Conservation (phyloP, 2,113 vertebrate genomes). For the Myanophis thanlyinensis region DNA sequence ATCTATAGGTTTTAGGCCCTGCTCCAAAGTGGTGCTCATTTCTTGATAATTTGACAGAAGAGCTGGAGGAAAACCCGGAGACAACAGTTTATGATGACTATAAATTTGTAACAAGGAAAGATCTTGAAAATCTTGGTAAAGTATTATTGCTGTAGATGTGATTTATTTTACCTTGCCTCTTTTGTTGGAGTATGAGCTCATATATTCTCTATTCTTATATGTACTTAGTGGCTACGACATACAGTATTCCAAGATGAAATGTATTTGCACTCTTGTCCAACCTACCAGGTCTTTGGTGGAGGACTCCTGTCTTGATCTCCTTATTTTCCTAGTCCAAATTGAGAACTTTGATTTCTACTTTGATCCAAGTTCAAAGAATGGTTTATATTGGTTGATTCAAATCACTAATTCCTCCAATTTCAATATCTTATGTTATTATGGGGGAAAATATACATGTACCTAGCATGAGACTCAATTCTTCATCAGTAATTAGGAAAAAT, state of each 20-base stretch:
- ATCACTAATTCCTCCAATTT: background rate
- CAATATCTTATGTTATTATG: background rate
- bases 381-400: background rate
- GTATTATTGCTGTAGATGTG: background rate
- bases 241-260: background rate
- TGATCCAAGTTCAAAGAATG: background rate
- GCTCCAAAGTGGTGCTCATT: constrained; percentile 98
- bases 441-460: too few species aligned
- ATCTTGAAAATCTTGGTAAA: constrained; percentile 93
- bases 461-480: background rate
- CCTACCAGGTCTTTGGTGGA: background rate
- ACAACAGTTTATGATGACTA: constrained; percentile 97
- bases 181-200: background rate
- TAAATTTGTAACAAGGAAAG: constrained; percentile 95
- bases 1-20: constrained; percentile 86
- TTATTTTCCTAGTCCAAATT: background rate
- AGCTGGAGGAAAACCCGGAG: constrained; percentile 95
- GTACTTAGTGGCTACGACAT: rapidly evolving
- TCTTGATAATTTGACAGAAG: constrained; percentile 94
- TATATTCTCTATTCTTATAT: rapidly evolving
- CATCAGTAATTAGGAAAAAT: background rate
- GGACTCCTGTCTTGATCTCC: background rate
- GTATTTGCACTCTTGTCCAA: background rate
- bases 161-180: background rate
- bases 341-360: background rate